Conservation (phyloP, 2,888 invertebrate species). For the Chrysodeixis includens region DNA sequence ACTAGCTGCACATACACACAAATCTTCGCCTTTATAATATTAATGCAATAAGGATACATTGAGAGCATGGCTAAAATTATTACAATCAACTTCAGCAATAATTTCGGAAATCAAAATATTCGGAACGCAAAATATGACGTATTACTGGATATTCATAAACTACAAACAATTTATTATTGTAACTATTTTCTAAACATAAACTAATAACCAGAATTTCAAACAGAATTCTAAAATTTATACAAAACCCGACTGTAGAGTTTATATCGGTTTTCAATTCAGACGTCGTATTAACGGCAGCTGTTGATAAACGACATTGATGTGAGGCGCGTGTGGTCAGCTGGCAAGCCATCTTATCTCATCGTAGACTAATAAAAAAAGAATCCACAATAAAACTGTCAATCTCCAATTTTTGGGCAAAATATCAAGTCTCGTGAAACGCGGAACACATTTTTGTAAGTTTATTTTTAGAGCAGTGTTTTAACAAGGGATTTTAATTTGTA, state of each 20-base stretch:
- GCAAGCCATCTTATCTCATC: background rate
- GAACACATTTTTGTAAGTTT: constrained; percentile 2
- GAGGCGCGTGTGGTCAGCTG: background rate
- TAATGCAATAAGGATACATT: no score
- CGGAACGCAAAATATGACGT: no score
- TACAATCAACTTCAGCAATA: no score
- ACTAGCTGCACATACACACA: no score
- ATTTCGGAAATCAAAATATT: no score
- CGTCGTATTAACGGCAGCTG: background rate
- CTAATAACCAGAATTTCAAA: background rate
- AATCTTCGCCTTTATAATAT: no score
- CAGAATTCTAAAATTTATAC: background rate
- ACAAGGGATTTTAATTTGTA: background rate
- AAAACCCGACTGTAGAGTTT: background rate
- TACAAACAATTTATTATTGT: no score
- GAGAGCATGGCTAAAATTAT: no score
- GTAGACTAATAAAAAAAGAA: constrained; percentile 1
- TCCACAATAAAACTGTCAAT: constrained; percentile 1
- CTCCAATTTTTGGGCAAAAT: constrained; percentile 5
- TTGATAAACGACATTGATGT: background rate
- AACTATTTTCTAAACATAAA: background rate
- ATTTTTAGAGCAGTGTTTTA: background rate
- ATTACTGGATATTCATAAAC: no score
- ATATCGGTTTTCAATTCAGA: background rate
- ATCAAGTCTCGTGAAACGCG: background rate